Evolutionary conservation across 2,797 vertebrate genomes (phyloP).

Genomic region (Echeneis naucrates): DNA sequence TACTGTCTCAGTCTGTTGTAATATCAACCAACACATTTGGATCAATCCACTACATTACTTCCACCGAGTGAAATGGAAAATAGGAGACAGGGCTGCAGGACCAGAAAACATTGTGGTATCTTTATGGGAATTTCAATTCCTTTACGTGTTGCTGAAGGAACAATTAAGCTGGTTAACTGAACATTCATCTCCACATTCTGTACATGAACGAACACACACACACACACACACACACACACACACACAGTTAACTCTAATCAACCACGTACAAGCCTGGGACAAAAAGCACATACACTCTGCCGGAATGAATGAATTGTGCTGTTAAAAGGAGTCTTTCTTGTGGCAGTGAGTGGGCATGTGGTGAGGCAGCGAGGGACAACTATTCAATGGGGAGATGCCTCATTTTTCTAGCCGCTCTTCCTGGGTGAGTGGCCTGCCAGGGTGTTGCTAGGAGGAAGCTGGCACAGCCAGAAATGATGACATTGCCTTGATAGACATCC

Average conservation of each 20-base stretch:
- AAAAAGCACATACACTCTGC: constrained; percentile 52
- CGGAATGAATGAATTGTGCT: constrained; percentile 41
- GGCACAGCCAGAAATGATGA: constrained; percentile 64
- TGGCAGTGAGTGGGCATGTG: constrained; percentile 54
- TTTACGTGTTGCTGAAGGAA: neutral
- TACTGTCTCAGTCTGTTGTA: constrained; percentile 52
- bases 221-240: constrained; percentile 6
- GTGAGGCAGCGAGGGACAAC: constrained; percentile 58
- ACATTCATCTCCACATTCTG: constrained; percentile 4
- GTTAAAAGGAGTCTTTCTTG: constrained; percentile 62
- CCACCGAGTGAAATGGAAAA: constrained; percentile 31
- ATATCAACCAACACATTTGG: constrained; percentile 62
- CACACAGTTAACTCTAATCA: constrained; percentile 7
- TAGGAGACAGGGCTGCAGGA: constrained; percentile 11
- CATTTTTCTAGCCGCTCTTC: constrained; percentile 58
- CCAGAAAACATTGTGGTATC: neutral
- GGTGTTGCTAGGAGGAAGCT: constrained; percentile 68
- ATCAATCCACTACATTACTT: constrained; percentile 40
- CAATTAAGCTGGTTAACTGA: constrained; percentile 4
- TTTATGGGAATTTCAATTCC: constrained; percentile 18
- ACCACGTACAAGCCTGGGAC: constrained; percentile 31
- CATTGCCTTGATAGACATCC: constrained; percentile 62
- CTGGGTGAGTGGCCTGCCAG: constrained; percentile 50
- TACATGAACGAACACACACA: neutral
- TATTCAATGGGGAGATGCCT: constrained; percentile 60